phyloP scores from a whole-genome alignment of 2,797 vertebrate genomes.

The Phoeniculus purpureus region DNA sequence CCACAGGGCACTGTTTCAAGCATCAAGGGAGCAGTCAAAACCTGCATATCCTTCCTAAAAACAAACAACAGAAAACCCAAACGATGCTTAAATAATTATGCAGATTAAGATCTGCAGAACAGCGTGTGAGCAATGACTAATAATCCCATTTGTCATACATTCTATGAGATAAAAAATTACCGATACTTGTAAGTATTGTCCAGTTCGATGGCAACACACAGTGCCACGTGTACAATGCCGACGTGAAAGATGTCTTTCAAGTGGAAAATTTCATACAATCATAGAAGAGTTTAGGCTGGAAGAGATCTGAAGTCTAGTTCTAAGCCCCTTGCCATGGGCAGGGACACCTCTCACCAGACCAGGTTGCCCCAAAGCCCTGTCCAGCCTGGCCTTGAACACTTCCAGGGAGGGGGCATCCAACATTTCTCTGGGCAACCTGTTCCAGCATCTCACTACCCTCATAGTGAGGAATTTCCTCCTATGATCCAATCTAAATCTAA shows the following conservation, averaged over 20 bases:
- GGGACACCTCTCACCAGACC: too few relatives aligned
- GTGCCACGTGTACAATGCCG: not conserved
- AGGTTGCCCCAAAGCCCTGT: too few relatives aligned
- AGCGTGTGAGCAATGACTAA: not conserved
- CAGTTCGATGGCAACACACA: not conserved
- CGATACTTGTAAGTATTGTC: fast-evolving
- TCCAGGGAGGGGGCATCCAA: too few relatives aligned
- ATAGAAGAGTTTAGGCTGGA: too few relatives aligned
- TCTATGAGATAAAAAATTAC: not conserved
- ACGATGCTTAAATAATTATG: not conserved
- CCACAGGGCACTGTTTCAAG: not conserved
- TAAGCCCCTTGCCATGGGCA: too few relatives aligned
- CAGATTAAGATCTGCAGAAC: not conserved
- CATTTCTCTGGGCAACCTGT: too few relatives aligned
- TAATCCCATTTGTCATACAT: not conserved
- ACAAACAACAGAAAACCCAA: not conserved
- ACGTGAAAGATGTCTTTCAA: not conserved
- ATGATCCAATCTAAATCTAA: too few relatives aligned
- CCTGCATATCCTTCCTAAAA: not conserved
- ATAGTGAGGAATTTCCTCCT: too few relatives aligned
- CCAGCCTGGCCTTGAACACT: too few relatives aligned
- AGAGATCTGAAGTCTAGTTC: too few relatives aligned
- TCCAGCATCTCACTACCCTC: too few relatives aligned
- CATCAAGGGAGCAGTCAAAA: not conserved
- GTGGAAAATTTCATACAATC: not conserved